Conservation (phyloP, 2,888 invertebrate genomes). For the Ecdyonurus torrentis region DNA sequence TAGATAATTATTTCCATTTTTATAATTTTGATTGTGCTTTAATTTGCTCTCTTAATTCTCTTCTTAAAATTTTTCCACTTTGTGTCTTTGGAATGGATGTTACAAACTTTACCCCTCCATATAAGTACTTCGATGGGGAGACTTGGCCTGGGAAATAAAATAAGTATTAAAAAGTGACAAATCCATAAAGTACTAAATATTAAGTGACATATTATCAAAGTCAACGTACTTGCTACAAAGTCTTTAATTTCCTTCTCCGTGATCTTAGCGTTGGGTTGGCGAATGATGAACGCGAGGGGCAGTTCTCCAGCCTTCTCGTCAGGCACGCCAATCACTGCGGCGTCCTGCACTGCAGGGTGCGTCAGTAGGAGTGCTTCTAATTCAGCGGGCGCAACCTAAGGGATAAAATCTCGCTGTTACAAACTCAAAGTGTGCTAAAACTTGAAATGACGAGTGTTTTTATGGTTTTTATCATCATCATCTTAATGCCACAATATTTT, state of each 20-base stretch:
- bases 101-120: conserved; percentile 57
- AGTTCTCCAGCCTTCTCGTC: conserved; percentile 58
- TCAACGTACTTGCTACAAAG: conserved; percentile 24
- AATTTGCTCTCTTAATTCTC: conserved; percentile 36
- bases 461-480: too few relatives aligned
- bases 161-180: too few relatives aligned
- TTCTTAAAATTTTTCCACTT: conserved; percentile 61
- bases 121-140: conserved; percentile 53
- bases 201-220: too few relatives aligned
- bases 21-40: too few relatives aligned
- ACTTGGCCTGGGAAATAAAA: conserved; percentile 32
- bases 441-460: too few relatives aligned
- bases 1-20: too few relatives aligned
- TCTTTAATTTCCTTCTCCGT: conserved; percentile 37
- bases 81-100: conserved; percentile 60
- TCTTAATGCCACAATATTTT: too few relatives aligned
- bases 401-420: too few relatives aligned
- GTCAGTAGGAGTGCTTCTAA: conserved; percentile 61
- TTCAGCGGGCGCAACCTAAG: conserved; percentile 73
- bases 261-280: conserved; percentile 32
- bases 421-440: too few relatives aligned
- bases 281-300: conserved; percentile 58
- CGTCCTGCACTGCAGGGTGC: conserved; percentile 54
- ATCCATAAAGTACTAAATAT: too few relatives aligned
- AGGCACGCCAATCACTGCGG: conserved; percentile 63